Evolutionary conservation across 2,113 vertebrate species (phyloP).

Genomic region (Octodon degus): DNA sequence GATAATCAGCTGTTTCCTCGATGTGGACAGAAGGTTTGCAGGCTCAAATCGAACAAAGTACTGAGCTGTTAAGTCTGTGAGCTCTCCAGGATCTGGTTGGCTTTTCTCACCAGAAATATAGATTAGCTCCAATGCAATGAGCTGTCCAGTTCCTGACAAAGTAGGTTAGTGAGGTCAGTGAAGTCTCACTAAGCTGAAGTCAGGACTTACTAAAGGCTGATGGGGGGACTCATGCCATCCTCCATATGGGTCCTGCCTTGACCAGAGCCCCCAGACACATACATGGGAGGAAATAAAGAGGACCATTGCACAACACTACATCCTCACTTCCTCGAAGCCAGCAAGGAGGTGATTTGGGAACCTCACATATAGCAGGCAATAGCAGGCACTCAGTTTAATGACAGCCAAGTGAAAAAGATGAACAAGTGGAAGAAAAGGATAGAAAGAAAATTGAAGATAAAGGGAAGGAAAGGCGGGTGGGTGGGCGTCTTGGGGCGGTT

Average conservation of each 20-base stretch:
- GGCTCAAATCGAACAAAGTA: constrained; percentile 90
- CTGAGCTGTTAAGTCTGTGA: constrained; percentile 88
- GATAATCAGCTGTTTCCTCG: constrained; percentile 88
- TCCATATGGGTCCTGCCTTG: not conserved
- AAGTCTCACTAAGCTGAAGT: rapidly evolving
- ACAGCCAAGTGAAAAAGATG: not conserved
- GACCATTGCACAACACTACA: rapidly evolving
- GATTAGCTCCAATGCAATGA: constrained; percentile 89
- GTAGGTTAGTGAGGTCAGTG: rapidly evolving
- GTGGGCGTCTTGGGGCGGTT: too few relatives aligned
- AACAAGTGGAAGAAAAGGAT: not conserved
- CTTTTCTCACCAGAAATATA: constrained; percentile 88
- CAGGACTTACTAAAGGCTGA: not conserved
- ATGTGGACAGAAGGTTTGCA: constrained; percentile 86
- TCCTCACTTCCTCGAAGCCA: not conserved
- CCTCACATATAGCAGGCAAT: rapidly evolving
- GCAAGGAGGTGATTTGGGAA: not conserved
- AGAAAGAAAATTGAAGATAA: rapidly evolving
- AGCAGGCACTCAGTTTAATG: not conserved
- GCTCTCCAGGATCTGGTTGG: constrained; percentile 84
- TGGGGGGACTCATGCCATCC: rapidly evolving
- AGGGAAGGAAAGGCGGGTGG: not conserved
- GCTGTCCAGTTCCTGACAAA: constrained; percentile 89
- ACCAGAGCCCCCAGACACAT: not conserved
- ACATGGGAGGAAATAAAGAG: not conserved